phyloP scores from a whole-genome alignment of 2,888 invertebrate genomes.

The Geophilus truncorum region DNA sequence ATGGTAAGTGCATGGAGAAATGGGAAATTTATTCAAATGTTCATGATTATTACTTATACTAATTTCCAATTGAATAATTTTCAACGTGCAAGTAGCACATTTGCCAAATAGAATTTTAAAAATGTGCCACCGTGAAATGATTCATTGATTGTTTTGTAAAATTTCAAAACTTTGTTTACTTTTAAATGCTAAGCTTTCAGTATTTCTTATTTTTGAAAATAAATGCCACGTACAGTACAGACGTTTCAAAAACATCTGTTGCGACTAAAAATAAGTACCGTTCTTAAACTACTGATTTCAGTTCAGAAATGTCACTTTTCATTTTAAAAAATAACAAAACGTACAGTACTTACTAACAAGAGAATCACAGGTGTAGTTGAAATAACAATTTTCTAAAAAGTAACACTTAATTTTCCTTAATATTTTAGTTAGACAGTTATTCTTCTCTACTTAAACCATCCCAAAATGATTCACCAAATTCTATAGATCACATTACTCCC shows the following conservation, averaged over 20 bases:
- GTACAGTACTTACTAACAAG: too few relatives aligned
- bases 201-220: background rate
- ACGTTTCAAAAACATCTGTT: background rate
- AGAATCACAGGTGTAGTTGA: background rate
- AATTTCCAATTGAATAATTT: slow-evolving; percentile 19
- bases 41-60: background rate
- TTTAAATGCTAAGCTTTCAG: background rate
- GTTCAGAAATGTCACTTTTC: background rate
- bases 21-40: background rate
- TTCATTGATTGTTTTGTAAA: background rate
- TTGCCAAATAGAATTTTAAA: background rate
- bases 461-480: background rate
- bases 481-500: slow-evolving; percentile 6
- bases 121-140: background rate
- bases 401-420: background rate
- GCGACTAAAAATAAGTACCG: background rate
- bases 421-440: background rate
- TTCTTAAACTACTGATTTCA: background rate
- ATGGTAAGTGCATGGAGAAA: background rate
- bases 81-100: background rate
- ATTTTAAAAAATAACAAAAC: background rate
- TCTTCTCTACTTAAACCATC: background rate
- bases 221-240: background rate
- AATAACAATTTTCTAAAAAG: too few relatives aligned
- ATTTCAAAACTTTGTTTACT: background rate